Evolutionary conservation across 2,797 vertebrate species (phyloP).

Genomic region (Denticeps clupeoides): DNA sequence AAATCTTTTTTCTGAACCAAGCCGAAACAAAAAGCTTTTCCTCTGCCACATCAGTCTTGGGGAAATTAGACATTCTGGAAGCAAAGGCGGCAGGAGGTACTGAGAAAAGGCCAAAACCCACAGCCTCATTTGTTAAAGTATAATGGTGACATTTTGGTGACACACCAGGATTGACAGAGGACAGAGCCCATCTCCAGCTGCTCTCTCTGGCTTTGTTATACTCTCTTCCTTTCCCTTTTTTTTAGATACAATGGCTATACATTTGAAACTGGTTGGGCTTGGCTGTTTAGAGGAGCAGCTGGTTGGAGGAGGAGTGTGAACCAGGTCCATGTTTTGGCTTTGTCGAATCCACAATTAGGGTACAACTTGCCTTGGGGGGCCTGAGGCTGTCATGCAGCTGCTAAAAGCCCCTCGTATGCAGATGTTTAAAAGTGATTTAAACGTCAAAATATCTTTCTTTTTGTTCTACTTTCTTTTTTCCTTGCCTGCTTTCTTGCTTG

Average conservation of each 20-base stretch:
- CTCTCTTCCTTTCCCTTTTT: not conserved
- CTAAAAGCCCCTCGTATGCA: too few species aligned
- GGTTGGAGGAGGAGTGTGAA: too few species aligned
- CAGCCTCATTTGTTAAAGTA: constrained; percentile 45
- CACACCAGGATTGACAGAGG: constrained; percentile 30
- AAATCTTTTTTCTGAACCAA: not conserved
- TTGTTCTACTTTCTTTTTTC: constrained; percentile 18
- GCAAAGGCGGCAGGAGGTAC: constrained; percentile 28
- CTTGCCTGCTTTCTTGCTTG: constrained; percentile 22
- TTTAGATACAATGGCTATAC: too few species aligned
- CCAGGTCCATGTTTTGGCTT: too few species aligned
- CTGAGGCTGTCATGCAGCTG: too few species aligned
- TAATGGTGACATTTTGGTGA: constrained; percentile 48
- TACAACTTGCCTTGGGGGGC: too few species aligned
- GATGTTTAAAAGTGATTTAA: too few species aligned
- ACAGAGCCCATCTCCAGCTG: constrained; percentile 3
- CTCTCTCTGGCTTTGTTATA: constrained; percentile 1
- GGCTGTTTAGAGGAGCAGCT: not conserved
- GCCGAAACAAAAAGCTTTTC: not conserved
- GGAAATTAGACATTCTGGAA: not conserved
- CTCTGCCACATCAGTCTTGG: not conserved
- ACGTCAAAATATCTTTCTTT: too few species aligned
- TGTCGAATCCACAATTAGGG: too few species aligned
- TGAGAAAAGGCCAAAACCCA: constrained; percentile 42
- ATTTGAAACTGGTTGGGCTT: not conserved